Base-by-base conservation (phyloP, 2,113 vertebrate species). In the Melierax canorus region DNA sequence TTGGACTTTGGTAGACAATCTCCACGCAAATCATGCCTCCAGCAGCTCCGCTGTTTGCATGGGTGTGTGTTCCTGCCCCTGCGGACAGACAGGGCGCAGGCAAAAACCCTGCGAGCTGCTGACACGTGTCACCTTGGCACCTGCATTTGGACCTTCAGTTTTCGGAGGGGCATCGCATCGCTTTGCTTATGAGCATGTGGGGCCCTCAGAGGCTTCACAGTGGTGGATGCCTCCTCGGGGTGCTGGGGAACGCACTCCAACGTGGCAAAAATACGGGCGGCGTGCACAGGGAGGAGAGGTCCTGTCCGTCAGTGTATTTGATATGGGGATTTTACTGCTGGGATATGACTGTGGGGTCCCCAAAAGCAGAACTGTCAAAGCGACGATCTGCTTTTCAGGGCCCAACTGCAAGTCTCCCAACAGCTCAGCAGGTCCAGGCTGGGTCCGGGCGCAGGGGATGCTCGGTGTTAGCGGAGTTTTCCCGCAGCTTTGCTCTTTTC, bases 281-380 rank as follows among this genome's bases (percentile, higher is more conserved):
- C 15, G 11, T 3, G 1, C 0, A 0, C 0, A 1, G 5, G 34
- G 18, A 51, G 23, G 36, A 34, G 36, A 68, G 46, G 43, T 43
- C 45, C 12, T 39, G 15, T 75, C 51, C 2, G 0, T 14, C n/a
- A 4, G 18, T 0, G 2, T 12, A 2, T 27, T 19, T 45, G 30
- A 24, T 12, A n/a, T 27, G 51, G 29, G 46, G 45, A 18, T 69
- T 74, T 68, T 34, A 8, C 23, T 38, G 48, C 23, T 21, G 67
- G 36, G 55, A 21, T 21, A 8, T 11, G 21, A 43, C 29, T 5
- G 36, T 12, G 32, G 29, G 11, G 29, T 56, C 18, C 36, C 38
- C 34, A 15, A 23, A 46, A 41, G 36, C 5, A 58, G 15, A 12
- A 4, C 12, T 13, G 67, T 24, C 4, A 11, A 48, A 85, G 74